Evolutionary conservation across 2,113 vertebrate genomes (phyloP).

Genomic region (Cervus canadensis): DNA sequence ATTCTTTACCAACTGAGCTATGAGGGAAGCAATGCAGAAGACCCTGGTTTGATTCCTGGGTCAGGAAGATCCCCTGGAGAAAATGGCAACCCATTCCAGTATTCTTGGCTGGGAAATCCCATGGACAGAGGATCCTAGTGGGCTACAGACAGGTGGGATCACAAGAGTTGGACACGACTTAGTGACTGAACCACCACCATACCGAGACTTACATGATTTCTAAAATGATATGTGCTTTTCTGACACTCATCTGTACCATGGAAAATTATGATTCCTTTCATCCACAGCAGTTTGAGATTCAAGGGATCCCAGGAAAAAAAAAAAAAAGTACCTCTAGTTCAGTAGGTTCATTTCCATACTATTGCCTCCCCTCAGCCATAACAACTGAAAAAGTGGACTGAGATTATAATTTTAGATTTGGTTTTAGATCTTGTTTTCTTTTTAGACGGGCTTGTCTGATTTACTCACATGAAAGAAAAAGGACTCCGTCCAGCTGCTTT

Average conservation of each 20-base stretch:
- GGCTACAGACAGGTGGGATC: background rate
- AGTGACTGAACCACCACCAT: background rate
- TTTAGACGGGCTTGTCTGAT: background rate
- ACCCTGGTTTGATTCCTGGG: background rate
- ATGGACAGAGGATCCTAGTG: background rate
- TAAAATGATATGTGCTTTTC: background rate
- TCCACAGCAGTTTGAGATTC: background rate
- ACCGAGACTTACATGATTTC: background rate
- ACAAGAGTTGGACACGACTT: background rate
- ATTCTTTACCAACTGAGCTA: too few species aligned
- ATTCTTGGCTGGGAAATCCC: background rate
- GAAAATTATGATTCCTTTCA: background rate
- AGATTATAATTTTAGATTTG: background rate
- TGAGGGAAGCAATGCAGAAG: too few species aligned
- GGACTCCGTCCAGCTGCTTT: background rate
- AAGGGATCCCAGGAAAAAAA: background rate
- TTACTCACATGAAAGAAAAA: background rate
- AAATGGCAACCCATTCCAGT: background rate
- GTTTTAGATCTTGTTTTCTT: background rate
- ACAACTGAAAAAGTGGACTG: background rate
- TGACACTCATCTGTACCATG: background rate
- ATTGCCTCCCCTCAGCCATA: background rate
- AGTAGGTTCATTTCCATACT: background rate
- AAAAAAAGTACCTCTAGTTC: background rate
- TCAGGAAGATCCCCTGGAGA: background rate